Evolutionary conservation across 2,113 vertebrate species (phyloP), one percentile per base, ranked within the genome.

Genomic region (Caretta caretta): DNA sequence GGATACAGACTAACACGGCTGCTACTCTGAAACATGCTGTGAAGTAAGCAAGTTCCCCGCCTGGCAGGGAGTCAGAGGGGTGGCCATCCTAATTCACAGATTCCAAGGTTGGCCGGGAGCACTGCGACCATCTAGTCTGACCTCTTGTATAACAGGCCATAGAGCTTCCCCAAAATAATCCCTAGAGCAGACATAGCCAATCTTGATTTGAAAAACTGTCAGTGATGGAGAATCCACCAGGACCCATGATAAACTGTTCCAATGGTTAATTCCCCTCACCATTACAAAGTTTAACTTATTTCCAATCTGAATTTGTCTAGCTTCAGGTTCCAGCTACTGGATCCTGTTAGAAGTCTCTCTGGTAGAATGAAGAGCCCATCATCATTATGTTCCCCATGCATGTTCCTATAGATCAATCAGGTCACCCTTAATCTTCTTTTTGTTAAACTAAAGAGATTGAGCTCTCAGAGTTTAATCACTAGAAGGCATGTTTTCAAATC

Each of bases 41-140:
- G 90, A 87, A 75, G 48, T 10, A 54, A 96, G 13, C 25, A 16
- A n/a, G 56, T 93, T 14, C 14, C 98, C 31, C 92, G 83, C 5
- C 6, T 87, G n/a, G 80, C 25, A 90, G 89, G 75, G 92, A 85
- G 69, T 25, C 10, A 19, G 80, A 24, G 54, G 93, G 56, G 48
- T 65, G 29, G 83, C 49, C 90, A 82, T 48, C 38, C 88, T 19
- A 7, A 42, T 51, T 81, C 94, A n/a, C 16, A 8, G 31, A 7
- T n/a, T n/a, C 17, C 65, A 69, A 59, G 57, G 27, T 31, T 27
- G 1, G 57, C 65, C 5, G 31, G 29, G 62, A n/a, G 62, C 35
- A 20, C 5, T 16, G 13, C 16, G 31, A 8, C 6, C 59, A 35
- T 7, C 12, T 35, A 35, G 6, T 65, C 62, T 65, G 62, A 35